Base-by-base conservation (phyloP, 2,888 invertebrate species). In the Amblyjoppa proteus region DNA sequence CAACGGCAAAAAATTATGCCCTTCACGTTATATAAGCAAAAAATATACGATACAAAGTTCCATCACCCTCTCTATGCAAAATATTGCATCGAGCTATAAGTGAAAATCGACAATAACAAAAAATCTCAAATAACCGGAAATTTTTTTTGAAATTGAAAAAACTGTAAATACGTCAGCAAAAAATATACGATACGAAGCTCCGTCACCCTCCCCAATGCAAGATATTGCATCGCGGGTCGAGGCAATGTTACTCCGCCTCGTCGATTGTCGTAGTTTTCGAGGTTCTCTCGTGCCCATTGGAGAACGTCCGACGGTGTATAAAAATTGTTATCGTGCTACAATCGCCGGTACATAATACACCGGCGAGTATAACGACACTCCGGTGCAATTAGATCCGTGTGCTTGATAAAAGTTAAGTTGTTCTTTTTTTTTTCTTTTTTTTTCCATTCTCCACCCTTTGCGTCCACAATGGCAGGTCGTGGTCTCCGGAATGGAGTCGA, bases 281-380 rank as follows among this genome's bases (percentile, higher is more conserved):
- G 38, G 25, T 53, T 74, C 58, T 56, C 64, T 45, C 25, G 1
- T 20, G 13, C n/a, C 56, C 64, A 66, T 71, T 38, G 45, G 34
- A 28, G 45, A 74, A 74, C 58, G 58, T 20, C 45, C 31, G 13
- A 45, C 13, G 25, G 9, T 68, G 68, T 68, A 45, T 13, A 45
- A 45, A 80, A 73, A 74, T 66, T 38, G 25, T 80, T 80, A 74
- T 80, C 56, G 56, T 2, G 7, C 38, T 13, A 56, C 66, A 13
- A 64, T 80, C 64, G n/a, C 38, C 64, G 11, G 25, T 73, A 28
- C 13, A 13, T 1, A 28, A 49, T 5, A 28, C 51, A 6, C 16
- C 16, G 1, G 31, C 61, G 16, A 5, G 1, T 6, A 61, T 34
- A 61, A 70, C 28, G 28, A 70, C 13, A 51, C 16, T 45, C 20